These are phyloP conservation scores for Plusia festucae DNA, from an alignment of 2,888 invertebrate species.

Conservation along the genomic window DNA sequence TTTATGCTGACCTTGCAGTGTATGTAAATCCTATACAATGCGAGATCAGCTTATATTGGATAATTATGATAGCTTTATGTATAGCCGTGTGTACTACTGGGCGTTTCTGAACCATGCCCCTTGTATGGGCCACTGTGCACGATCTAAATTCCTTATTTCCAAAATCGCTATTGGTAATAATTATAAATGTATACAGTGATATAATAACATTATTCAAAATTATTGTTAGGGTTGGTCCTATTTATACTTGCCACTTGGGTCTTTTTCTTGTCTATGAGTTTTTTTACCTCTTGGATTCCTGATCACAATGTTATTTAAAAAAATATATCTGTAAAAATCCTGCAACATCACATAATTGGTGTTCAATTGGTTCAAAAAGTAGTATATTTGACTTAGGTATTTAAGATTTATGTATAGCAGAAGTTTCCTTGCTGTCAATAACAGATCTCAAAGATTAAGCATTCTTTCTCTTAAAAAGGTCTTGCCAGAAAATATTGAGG, in stretches of 20 bases:
- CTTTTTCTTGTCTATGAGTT: no score
- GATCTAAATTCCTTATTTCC: no score
- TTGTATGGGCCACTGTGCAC: no score
- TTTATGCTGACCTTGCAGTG: no score
- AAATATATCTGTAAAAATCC: background rate
- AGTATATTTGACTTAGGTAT: background rate
- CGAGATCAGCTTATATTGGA: no score
- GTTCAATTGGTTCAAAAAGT: background rate
- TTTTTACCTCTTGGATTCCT: no score
- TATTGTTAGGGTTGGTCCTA: background rate
- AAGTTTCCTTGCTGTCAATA: conserved; percentile 28
- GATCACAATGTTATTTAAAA: no score
- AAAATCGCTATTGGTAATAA: no score
- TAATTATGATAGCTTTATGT: no score
- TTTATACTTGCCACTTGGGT: background rate
- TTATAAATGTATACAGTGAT: background rate
- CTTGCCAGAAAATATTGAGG: conserved; percentile 45
- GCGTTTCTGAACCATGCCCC: no score
- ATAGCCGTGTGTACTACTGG: no score
- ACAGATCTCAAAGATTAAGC: conserved; percentile 17
- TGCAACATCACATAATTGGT: background rate
- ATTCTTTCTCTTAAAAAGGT: conserved; percentile 36
- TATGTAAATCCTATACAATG: no score
- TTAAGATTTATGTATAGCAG: background rate
- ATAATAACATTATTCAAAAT: background rate